phyloP scores from a whole-genome alignment of 2,797 vertebrate species.

The Lithobates sylvaticus region DNA sequence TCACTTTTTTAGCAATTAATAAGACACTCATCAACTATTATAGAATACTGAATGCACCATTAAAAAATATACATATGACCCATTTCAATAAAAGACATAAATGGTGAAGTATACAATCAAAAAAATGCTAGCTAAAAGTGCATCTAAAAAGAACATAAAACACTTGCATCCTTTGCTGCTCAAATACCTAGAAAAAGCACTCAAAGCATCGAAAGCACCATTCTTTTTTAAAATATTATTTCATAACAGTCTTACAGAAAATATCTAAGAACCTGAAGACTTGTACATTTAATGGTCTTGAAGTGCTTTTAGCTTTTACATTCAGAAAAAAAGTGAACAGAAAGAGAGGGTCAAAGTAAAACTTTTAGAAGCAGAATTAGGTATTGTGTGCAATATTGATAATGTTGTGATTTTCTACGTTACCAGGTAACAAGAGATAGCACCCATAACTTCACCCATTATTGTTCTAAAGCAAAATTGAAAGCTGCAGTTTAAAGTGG shows the following conservation, averaged over 20 bases:
- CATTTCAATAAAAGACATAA: too few relatives aligned
- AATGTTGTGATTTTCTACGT: neutral
- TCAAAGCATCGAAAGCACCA: constrained; percentile 31
- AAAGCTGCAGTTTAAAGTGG: too few relatives aligned
- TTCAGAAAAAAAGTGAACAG: constrained; percentile 15
- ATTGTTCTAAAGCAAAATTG: too few relatives aligned
- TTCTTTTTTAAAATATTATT: constrained; percentile 55
- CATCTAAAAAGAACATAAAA: neutral
- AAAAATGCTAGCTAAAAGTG: constrained; percentile 1
- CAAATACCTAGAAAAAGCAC: constrained; percentile 36
- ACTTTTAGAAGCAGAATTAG: constrained; percentile 1
- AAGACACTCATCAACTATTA: too few relatives aligned
- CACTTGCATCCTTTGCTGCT: neutral
- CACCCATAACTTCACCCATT: too few relatives aligned
- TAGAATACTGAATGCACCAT: too few relatives aligned
- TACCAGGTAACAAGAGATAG: too few relatives aligned
- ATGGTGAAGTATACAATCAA: too few relatives aligned
- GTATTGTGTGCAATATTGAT: neutral
- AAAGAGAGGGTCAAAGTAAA: constrained; percentile 19
- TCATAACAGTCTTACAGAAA: constrained; percentile 31
- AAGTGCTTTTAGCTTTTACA: constrained; percentile 56
- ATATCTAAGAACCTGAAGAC: constrained; percentile 35
- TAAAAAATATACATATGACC: too few relatives aligned
- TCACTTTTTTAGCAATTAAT: too few relatives aligned
- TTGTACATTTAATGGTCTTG: constrained; percentile 52